Base-by-base conservation (phyloP, 2,888 invertebrate genomes). In the Spilosoma lubricipeda region DNA sequence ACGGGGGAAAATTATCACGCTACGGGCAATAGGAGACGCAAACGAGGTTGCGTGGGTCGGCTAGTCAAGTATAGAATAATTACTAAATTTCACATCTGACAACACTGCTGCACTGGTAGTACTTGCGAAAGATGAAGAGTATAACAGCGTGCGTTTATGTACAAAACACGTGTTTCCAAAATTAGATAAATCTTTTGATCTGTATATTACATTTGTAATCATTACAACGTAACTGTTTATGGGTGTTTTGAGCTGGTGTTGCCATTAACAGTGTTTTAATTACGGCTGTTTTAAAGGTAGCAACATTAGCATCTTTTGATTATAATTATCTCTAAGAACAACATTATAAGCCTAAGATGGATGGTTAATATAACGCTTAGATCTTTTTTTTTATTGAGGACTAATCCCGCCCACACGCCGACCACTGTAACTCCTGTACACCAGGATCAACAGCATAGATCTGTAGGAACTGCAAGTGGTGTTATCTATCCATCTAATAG, bases 181-280 rank as follows among this genome's bases (percentile, higher is more conserved):
- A 70, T 27, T 59, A 59, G 13, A 1, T 70, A 15, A 8, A 39
- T 39, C 56, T 56, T 68, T 56, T 70, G 69, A 70, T 70, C 56
- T 70, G 39, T 8, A 59, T 48, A 52, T 68, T 68, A 68, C 68
- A 33, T 33, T 48, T 52, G 68, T 68, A 33, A 68, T 68, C 20
- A 68, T 68, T 48, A 52, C 11, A 30, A 45, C 18, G 18, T 67
- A 23, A 36, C 65, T 30, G 52, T 68, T 68, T 52, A 68, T 33
- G 68, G 23, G 3, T 48, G 18, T 48, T 15, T 68, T 3, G 5
- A 48, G 33, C 52, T 33, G 67, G 7, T 52, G 48, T 52, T 68
- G 30, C 30, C 68, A 48, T 45, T 23, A 68, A 33, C 48, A 20
- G 67, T 30, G 45, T 68, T 42, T 59, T 13, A 67, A n/a, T n/a